Evolutionary conservation across 2,113 vertebrate species (phyloP).

Genomic region (Pampusana beccarii): DNA sequence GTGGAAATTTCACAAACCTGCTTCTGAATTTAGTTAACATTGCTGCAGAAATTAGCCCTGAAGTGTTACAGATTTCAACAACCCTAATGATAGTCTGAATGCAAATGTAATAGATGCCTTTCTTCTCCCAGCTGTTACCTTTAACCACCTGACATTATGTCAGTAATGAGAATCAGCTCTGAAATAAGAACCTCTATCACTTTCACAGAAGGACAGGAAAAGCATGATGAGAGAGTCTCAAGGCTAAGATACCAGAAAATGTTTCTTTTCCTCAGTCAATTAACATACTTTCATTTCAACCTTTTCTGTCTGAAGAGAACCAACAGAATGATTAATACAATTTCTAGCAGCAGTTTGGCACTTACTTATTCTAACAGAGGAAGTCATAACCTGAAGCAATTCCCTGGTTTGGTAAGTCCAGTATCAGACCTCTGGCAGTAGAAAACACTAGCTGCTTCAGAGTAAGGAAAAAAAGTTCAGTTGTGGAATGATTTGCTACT

Average conservation of each 20-base stretch:
- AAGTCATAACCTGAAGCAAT: neutral
- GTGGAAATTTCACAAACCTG: conserved; percentile 39
- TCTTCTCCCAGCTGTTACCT: conserved; percentile 47
- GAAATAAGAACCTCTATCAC: conserved; percentile 11
- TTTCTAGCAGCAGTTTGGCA: neutral
- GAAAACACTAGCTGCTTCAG: neutral
- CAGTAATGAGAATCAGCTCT: conserved; percentile 37
- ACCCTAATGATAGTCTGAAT: neutral
- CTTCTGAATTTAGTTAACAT: conserved; percentile 23
- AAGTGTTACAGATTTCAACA: conserved; percentile 19
- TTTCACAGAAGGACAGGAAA: conserved; percentile 4
- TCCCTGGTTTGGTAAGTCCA: neutral
- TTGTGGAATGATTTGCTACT: neutral
- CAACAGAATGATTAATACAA: neutral
- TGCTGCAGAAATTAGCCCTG: conserved; percentile 29
- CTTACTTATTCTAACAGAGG: neutral
- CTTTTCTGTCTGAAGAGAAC: neutral
- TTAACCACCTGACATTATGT: conserved; percentile 35
- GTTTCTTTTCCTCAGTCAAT: neutral
- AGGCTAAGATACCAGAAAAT: neutral
- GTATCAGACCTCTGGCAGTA: neutral
- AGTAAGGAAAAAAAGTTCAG: neutral
- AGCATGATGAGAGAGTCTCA: neutral
- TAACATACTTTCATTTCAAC: neutral
- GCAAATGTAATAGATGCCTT: conserved; percentile 45